phyloP scores from a whole-genome alignment of 92 coral and sea anemone genomes.

The Parazoanthus atlanticus region DNA sequence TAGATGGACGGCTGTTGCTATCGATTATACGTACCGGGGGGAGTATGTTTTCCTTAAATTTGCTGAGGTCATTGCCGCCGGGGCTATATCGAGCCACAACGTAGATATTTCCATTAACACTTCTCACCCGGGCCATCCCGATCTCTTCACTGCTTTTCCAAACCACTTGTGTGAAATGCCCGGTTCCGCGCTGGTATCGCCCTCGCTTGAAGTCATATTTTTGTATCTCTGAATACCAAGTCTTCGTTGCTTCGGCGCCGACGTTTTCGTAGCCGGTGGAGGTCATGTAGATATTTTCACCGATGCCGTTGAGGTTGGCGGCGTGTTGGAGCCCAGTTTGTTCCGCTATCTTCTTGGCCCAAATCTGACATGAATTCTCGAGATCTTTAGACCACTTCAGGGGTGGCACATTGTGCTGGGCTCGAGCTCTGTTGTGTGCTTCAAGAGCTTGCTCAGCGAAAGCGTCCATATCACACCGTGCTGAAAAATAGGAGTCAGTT shows the following conservation, averaged over 20 bases:
- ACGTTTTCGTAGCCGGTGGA: constrained; percentile 64
- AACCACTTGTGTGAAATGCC: neutral
- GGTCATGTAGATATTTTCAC: constrained; percentile 78
- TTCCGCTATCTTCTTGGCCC: constrained; percentile 46
- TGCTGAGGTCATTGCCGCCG: constrained; percentile 73
- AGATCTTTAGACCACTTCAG: constrained; percentile 45
- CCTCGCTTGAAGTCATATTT: constrained; percentile 36
- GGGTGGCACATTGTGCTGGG: constrained; percentile 39
- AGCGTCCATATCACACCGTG: neutral
- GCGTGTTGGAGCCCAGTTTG: constrained; percentile 28
- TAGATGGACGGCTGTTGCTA: too few species aligned
- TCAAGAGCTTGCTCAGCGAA: constrained; percentile 12
- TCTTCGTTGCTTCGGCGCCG: constrained; percentile 64
- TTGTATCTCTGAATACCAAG: constrained; percentile 78
- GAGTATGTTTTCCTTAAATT: constrained; percentile 72
- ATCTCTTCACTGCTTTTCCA: constrained; percentile 87
- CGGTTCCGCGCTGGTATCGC: constrained; percentile 9
- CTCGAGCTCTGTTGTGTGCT: constrained; percentile 46
- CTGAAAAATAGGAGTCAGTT: too few species aligned
- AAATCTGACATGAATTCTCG: constrained; percentile 35
- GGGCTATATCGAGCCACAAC: constrained; percentile 90
- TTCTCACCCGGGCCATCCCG: constrained; percentile 84
- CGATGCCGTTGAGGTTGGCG: constrained; percentile 66
- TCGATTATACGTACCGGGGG: constrained; percentile 64
- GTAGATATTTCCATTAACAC: constrained; percentile 70